phyloP scores from a whole-genome alignment of 2,797 vertebrate species.

The Neosilurus mollespiculum region DNA sequence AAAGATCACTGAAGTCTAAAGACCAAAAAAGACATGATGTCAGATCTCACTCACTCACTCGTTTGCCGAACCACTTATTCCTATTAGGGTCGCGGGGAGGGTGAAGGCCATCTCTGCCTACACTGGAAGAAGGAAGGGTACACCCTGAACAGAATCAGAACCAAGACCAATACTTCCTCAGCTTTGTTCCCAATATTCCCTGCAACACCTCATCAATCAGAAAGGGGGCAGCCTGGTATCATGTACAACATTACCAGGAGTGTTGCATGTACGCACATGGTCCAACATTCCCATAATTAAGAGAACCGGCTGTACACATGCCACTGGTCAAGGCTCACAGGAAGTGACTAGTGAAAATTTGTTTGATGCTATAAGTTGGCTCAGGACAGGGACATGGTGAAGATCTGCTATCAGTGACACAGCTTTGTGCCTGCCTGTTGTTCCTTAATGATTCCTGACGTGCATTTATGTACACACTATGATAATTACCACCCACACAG shows the following conservation, averaged over 20 bases:
- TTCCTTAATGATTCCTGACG: not conserved
- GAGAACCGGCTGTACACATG: conserved; percentile 1
- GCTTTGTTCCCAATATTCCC: not conserved
- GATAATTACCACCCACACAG: not conserved
- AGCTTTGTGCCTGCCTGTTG: not conserved
- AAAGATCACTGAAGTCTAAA: not conserved
- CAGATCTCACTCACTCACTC: not conserved
- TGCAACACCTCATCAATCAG: conserved; percentile 55
- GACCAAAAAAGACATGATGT: not conserved
- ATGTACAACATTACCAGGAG: conserved; percentile 23
- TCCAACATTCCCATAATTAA: not conserved
- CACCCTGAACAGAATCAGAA: not conserved
- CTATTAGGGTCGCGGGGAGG: too few species aligned
- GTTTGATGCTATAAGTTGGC: conserved; percentile 7
- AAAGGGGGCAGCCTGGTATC: conserved; percentile 62
- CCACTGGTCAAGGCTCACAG: conserved; percentile 24
- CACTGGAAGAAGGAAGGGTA: too few species aligned
- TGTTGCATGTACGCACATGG: not conserved
- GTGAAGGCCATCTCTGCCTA: too few species aligned
- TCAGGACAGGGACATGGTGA: conserved; percentile 19
- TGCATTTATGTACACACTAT: not conserved
- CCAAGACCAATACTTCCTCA: conserved; percentile 19
- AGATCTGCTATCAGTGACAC: conserved; percentile 7
- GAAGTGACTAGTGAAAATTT: conserved; percentile 27
- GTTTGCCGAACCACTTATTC: too few species aligned